These are phyloP conservation scores for Melopsittacus undulatus DNA, from an alignment of 2,797 vertebrate species.

Conservation along the genomic window DNA sequence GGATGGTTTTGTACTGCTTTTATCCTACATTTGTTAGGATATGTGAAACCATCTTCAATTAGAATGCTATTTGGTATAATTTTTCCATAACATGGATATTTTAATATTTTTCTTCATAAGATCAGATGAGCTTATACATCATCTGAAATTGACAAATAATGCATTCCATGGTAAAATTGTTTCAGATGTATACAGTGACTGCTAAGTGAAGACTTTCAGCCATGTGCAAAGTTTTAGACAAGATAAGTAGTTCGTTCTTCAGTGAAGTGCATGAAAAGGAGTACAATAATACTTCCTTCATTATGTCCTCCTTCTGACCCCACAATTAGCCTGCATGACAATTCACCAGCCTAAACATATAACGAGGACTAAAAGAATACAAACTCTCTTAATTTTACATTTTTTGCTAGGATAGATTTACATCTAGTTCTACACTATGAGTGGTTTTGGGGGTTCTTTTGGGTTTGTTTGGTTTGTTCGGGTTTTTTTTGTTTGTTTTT, in stretches of 20 bases:
- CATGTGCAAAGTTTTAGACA: background rate
- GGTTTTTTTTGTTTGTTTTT: background rate
- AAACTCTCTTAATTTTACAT: background rate
- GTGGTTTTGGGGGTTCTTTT: background rate
- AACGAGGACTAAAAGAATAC: background rate
- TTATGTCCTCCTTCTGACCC: background rate
- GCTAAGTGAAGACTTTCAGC: background rate
- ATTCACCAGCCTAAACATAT: background rate
- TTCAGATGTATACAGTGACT: background rate
- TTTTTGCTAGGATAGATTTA: background rate
- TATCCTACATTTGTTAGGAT: background rate
- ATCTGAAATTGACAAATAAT: background rate
- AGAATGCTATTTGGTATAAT: background rate
- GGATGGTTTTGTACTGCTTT: background rate
- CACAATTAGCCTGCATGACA: background rate
- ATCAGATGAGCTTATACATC: background rate
- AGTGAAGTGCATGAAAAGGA: background rate
- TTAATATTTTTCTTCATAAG: background rate
- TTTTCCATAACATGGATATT: background rate
- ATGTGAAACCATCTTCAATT: background rate
- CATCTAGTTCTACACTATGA: background rate
- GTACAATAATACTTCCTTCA: background rate
- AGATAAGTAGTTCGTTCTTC: background rate
- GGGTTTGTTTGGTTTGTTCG: fast-evolving
- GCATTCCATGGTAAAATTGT: background rate